Conservation (phyloP, 2,888 invertebrate species). For the Cancer borealis region DNA sequence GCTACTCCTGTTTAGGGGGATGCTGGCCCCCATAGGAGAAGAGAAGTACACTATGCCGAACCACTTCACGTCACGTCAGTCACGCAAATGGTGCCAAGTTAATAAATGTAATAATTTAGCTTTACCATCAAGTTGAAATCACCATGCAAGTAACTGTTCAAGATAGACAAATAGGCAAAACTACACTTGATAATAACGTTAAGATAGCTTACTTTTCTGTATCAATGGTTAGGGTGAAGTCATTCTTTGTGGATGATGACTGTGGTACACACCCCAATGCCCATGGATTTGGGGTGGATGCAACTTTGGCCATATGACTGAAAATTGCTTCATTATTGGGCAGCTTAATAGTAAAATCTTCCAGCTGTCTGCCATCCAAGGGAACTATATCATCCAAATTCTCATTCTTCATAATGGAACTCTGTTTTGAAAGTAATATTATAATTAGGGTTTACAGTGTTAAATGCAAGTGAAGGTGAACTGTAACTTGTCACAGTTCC, state of each 20-base stretch:
- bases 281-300: slow-evolving; percentile 77
- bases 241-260: slow-evolving; percentile 41
- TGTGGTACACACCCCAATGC: slow-evolving; percentile 25
- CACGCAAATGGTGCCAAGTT: too few species aligned
- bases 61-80: too few species aligned
- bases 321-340: slow-evolving; percentile 76
- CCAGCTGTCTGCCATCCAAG: slow-evolving; percentile 41
- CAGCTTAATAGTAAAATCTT: slow-evolving; percentile 72
- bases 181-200: neutral
- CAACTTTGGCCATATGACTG: slow-evolving; percentile 72
- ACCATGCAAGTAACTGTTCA: too few species aligned
- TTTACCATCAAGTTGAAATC: too few species aligned
- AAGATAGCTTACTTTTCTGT: neutral
- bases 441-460: neutral
- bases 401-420: slow-evolving; percentile 47
- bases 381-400: slow-evolving; percentile 54
- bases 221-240: slow-evolving; percentile 58
- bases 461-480: neutral
- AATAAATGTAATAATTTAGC: too few species aligned
- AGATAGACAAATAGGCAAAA: too few species aligned
- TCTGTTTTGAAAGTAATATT: neutral
- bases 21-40: too few species aligned
- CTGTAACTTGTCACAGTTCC: too few species aligned
- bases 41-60: too few species aligned
- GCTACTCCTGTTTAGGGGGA: too few species aligned